A percentile compares a stretch with the other conserved stretches of the same genome.
Conservation (phyloP, 1,140 invertebrate species). For the Mya arenaria region DNA sequence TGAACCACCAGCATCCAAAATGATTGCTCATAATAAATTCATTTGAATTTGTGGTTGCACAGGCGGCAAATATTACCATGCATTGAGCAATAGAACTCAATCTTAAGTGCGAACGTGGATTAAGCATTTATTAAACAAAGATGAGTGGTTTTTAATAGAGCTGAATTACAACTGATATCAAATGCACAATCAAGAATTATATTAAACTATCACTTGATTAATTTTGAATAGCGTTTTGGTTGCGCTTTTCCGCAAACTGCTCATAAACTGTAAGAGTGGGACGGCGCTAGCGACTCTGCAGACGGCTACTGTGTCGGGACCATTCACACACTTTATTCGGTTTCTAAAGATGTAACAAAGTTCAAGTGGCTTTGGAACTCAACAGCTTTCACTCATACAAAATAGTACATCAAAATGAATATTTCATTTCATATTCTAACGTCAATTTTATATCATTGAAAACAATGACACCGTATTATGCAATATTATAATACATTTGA, state of each 20-base stretch:
- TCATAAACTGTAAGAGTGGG: not conserved
- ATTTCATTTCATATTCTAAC: no score
- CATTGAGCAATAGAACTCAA: not conserved
- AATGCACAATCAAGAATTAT: not conserved
- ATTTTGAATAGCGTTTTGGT: not conserved
- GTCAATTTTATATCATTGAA: no score
- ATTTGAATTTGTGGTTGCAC: not conserved
- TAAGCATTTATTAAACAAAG: not conserved
- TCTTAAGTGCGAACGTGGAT: not conserved
- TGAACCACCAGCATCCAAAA: not conserved
- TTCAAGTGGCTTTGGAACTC: no score
- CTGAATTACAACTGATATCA: not conserved
- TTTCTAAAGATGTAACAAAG: no score
- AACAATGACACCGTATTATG: no score
- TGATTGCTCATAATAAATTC: slow-evolving; percentile 5
- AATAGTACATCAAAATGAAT: no score
- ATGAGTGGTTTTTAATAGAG: not conserved
- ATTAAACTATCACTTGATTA: slow-evolving; percentile 6
- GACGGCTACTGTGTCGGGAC: no score
- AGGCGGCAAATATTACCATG: not conserved
- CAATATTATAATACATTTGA: no score
- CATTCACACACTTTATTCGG: no score
- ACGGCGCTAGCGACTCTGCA: not conserved
- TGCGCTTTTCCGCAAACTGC: not conserved
- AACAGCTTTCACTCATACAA: not conserved